Percentiles rank a stretch among this genome's conserved stretches.
Evolutionary conservation across 2,797 vertebrate species (phyloP).

Genomic region (Acipenser ruthenus): DNA sequence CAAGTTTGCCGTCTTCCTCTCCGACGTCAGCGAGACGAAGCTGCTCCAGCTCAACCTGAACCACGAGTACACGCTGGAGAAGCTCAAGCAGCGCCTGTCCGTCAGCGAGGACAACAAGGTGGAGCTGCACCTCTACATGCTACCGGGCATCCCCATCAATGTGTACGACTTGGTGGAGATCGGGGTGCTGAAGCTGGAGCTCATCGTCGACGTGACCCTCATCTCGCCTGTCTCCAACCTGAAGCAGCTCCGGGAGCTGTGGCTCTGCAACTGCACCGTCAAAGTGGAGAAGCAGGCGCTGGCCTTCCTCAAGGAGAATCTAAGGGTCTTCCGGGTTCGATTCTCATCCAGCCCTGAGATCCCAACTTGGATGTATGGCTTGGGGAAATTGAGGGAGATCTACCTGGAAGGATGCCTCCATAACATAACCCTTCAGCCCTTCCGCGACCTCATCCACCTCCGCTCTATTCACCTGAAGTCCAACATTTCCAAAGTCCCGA

Average conservation of each 20-base stretch:
- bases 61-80: constrained; percentile 18
- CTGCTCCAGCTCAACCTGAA: constrained; percentile 15
- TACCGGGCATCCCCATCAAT: constrained; percentile 16
- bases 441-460: constrained; percentile 19
- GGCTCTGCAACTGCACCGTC: constrained; percentile 16
- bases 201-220: constrained; percentile 16
- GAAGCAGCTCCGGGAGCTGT: constrained; percentile 13
- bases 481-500: constrained; percentile 17
- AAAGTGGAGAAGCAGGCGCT: constrained; percentile 18
- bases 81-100: constrained; percentile 14
- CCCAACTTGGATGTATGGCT: constrained; percentile 18
- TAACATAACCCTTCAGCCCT: constrained; percentile 12
- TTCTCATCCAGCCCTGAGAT: constrained; percentile 16
- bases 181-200: constrained; percentile 18
- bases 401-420: constrained; percentile 14
- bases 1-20: constrained; percentile 22
- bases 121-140: constrained; percentile 21
- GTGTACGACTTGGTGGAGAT: constrained; percentile 17
- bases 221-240: constrained; percentile 13
- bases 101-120: constrained; percentile 15
- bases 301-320: constrained; percentile 16
- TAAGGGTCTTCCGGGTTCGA: constrained; percentile 15
- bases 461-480: constrained; percentile 10
- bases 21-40: constrained; percentile 20
- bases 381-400: constrained; percentile 15